Evolutionary conservation across 2,113 vertebrate genomes (phyloP).

Genomic region (Suncus etruscus): DNA sequence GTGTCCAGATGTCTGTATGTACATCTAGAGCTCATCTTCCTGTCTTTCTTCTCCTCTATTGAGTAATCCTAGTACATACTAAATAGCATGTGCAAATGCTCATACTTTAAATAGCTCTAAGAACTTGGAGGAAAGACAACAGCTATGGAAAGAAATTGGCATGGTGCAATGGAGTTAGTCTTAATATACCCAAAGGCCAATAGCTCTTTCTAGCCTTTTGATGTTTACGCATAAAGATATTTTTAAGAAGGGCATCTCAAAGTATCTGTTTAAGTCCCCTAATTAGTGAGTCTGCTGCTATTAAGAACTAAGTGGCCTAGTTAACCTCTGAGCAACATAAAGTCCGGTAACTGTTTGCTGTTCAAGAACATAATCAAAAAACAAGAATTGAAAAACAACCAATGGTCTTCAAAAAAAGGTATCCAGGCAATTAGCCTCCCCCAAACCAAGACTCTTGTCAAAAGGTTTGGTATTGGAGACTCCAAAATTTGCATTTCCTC

Average conservation of each 20-base stretch:
- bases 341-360: background rate
- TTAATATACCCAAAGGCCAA: background rate
- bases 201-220: slow-evolving; percentile 14
- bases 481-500: background rate
- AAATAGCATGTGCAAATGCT: background rate
- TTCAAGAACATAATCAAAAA: background rate
- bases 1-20: background rate
- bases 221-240: background rate
- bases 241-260: background rate
- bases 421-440: background rate
- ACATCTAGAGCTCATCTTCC: background rate
- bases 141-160: background rate
- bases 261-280: background rate
- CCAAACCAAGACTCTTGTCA: background rate
- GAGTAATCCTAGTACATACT: background rate
- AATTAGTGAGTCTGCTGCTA: background rate
- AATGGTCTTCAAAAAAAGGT: background rate
- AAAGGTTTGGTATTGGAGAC: background rate
- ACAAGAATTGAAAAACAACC: background rate
- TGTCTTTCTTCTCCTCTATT: background rate
- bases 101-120: background rate
- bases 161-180: background rate
- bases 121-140: background rate
- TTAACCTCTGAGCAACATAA: slow-evolving; percentile 46
- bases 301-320: background rate